phyloP scores from a whole-genome alignment of 2,797 vertebrate genomes.

The Spizella passerina region DNA sequence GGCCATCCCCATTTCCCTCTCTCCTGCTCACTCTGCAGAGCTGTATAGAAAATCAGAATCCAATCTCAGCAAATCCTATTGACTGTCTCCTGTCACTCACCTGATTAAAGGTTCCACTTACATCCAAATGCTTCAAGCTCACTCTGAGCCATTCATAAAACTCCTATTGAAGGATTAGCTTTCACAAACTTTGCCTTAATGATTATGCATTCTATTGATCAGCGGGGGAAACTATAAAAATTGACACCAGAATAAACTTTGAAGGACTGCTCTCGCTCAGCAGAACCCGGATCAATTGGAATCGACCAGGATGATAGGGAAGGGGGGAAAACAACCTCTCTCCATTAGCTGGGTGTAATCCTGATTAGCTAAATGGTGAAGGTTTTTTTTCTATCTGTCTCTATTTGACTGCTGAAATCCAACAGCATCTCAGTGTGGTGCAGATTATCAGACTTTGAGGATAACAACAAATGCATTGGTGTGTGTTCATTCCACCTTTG shows the following conservation, averaged over 20 bases:
- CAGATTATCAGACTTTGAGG: background rate
- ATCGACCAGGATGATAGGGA: conserved; percentile 68
- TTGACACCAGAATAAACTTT: conserved; percentile 85
- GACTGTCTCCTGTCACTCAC: conserved; percentile 74
- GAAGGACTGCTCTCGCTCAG: conserved; percentile 78
- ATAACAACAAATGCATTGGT: background rate
- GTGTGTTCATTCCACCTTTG: background rate
- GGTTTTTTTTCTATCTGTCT: background rate
- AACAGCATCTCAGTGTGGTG: background rate
- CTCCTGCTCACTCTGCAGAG: conserved; percentile 41
- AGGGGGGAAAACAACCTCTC: background rate
- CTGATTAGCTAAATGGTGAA: conserved; percentile 41
- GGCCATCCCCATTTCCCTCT: background rate
- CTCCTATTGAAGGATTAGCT: conserved; percentile 77
- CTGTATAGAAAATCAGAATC: conserved; percentile 35
- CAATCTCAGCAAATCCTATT: conserved; percentile 62
- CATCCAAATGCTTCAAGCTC: conserved; percentile 69
- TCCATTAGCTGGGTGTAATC: conserved; percentile 73
- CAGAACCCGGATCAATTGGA: conserved; percentile 74
- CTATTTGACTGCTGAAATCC: background rate
- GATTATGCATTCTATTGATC: conserved; percentile 80
- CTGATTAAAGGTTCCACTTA: conserved; percentile 79
- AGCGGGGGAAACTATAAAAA: conserved; percentile 79
- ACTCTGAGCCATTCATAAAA: conserved; percentile 80
- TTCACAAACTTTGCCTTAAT: conserved; percentile 82